A percentile compares a stretch with the other conserved stretches of the same genome.
phyloP scores from a whole-genome alignment of 2,113 vertebrate genomes.

The Rhineura floridana region DNA sequence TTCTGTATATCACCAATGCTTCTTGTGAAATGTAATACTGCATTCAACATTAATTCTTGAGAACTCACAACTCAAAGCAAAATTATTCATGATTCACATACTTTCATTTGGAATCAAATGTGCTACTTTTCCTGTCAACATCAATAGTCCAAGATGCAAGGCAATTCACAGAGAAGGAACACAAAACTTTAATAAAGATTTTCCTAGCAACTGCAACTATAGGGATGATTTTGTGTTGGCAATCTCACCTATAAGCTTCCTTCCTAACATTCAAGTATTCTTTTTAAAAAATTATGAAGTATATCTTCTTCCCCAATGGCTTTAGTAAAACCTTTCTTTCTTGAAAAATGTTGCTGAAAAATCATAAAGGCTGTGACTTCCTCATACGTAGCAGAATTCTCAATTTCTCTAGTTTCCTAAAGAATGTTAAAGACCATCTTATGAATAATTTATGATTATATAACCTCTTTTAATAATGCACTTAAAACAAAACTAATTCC shows the following conservation, averaged over 20 bases:
- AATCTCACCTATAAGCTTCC: constrained; percentile 63
- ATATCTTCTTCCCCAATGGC: constrained; percentile 15
- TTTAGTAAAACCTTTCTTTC: constrained; percentile 59
- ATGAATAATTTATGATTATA: constrained; percentile 67
- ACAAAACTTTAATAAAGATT: constrained; percentile 74
- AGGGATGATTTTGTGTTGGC: constrained; percentile 67
- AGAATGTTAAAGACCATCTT: constrained; percentile 64
- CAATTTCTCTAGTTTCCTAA: constrained; percentile 56
- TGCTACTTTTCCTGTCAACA: constrained; percentile 47
- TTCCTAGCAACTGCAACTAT: constrained; percentile 79
- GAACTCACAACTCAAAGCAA: background rate
- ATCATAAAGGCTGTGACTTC: constrained; percentile 61
- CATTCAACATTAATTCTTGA: constrained; percentile 54
- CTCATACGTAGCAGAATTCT: constrained; percentile 53
- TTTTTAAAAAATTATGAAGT: background rate
- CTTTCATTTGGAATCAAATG: constrained; percentile 53
- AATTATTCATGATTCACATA: constrained; percentile 39
- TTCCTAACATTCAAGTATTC: constrained; percentile 54
- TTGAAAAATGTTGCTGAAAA: constrained; percentile 26
- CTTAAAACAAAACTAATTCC: constrained; percentile 68
- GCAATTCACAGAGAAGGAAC: constrained; percentile 65
- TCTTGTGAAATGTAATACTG: constrained; percentile 23
- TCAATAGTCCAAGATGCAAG: constrained; percentile 69
- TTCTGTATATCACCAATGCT: constrained; percentile 12
- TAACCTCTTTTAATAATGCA: constrained; percentile 61